Percentiles rank a stretch among this genome's conserved stretches.
Conservation (phyloP, 1,140 invertebrate species). For the Trypoxylus dichotomus region DNA sequence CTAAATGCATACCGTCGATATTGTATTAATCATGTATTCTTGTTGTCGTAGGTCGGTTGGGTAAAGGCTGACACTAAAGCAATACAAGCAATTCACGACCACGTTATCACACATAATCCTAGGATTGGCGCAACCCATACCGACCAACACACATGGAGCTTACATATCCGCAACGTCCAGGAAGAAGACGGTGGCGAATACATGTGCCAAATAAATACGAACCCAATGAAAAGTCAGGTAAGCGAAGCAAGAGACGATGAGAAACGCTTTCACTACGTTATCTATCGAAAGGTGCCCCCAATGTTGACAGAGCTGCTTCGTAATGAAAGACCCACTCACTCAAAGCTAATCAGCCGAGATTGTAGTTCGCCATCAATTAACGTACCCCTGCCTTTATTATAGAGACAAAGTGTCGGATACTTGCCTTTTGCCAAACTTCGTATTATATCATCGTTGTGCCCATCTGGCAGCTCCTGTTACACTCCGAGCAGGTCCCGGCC, state of each 20-base stretch:
- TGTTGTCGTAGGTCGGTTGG: constrained; percentile 76
- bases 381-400: constrained; percentile 17
- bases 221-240: constrained; percentile 92
- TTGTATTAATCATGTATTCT: not conserved
- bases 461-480: not conserved
- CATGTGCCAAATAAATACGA: constrained; percentile 93
- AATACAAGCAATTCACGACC: constrained; percentile 87
- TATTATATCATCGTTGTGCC: constrained; percentile 6
- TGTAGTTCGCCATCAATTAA: constrained; percentile 30
- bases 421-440: constrained; percentile 25
- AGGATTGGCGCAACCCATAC: constrained; percentile 83
- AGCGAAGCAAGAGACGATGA: constrained; percentile 16
- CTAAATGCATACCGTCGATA: too few species aligned
- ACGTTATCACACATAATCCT: constrained; percentile 89
- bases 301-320: constrained; percentile 3
- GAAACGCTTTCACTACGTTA: not conserved
- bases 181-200: constrained; percentile 83
- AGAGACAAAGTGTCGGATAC: constrained; percentile 24
- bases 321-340: constrained; percentile 28
- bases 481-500: not conserved
- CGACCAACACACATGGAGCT: constrained; percentile 84
- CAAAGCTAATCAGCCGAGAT: constrained; percentile 24
- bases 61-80: constrained; percentile 91
- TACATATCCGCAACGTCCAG: constrained; percentile 79
- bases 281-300: not conserved